Percentiles rank a stretch among this genome's conserved stretches.
Evolutionary conservation across 1,140 invertebrate species (phyloP).

Genomic region (Zaprionus africanus): DNA sequence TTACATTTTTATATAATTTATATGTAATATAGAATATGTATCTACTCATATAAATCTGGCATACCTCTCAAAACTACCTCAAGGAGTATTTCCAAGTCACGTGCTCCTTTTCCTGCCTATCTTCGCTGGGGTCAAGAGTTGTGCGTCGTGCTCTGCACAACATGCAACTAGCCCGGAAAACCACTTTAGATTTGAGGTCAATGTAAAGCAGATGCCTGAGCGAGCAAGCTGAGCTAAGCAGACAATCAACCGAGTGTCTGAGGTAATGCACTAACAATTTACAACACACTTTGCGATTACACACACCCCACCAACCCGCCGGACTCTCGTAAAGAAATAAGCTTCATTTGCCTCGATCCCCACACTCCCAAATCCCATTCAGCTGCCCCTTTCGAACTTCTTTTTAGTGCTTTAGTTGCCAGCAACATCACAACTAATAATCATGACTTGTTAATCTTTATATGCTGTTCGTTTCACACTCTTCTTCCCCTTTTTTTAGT

Average conservation of each 20-base stretch:
- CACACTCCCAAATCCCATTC: not conserved
- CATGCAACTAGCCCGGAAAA: conserved; percentile 47
- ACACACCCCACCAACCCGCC: not conserved
- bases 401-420: conserved; percentile 3
- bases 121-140: conserved; percentile 58
- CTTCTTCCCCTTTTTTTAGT: conserved; percentile 19
- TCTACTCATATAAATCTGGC: not conserved
- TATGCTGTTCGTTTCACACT: conserved; percentile 59
- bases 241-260: conserved; percentile 16
- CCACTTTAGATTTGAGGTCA: conserved; percentile 44
- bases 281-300: conserved; percentile 28
- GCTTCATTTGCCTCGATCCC: not conserved
- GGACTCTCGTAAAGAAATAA: not conserved
- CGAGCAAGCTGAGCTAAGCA: not conserved
- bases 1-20: no score
- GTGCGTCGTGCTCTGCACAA: conserved; percentile 45
- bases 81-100: not conserved
- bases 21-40: no score
- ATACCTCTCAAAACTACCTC: not conserved
- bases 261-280: conserved; percentile 40
- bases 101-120: not conserved
- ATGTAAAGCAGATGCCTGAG: not conserved
- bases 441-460: conserved; percentile 81
- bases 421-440: conserved; percentile 63
- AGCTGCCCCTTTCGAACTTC: conserved; percentile 1